These are phyloP conservation scores for Drosophila mettleri DNA, from an alignment of 2,888 invertebrate species.

Conservation along the genomic window DNA sequence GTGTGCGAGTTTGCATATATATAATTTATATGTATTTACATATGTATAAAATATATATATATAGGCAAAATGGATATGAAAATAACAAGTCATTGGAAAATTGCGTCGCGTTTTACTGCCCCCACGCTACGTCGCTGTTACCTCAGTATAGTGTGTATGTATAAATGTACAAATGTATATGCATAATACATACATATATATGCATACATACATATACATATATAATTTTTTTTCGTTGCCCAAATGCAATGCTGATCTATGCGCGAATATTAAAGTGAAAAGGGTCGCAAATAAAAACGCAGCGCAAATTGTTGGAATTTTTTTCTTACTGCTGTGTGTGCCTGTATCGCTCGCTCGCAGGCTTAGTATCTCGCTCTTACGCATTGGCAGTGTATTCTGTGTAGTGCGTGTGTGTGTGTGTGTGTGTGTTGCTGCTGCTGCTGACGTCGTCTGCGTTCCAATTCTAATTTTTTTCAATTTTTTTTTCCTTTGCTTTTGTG, in stretches of 20 bases:
- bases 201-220: constrained; percentile 13
- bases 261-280: constrained; percentile 55
- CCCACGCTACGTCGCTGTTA: constrained; percentile 35
- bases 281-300: constrained; percentile 52
- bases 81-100: constrained; percentile 48
- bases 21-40: background rate
- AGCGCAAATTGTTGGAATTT: constrained; percentile 61
- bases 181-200: constrained; percentile 2
- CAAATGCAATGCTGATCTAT: constrained; percentile 59
- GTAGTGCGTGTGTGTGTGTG: constrained; percentile 37
- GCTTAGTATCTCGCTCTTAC: constrained; percentile 17
- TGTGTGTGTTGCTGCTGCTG: constrained; percentile 41
- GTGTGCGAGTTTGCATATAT: constrained; percentile 3
- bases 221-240: constrained; percentile 30
- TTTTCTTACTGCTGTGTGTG: constrained; percentile 2
- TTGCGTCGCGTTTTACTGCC: constrained; percentile 49
- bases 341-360: constrained; percentile 1
- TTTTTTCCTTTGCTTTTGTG: constrained; percentile 44
- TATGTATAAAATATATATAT: constrained; percentile 1
- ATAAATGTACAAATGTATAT: background rate
- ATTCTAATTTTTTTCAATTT: constrained; percentile 51
- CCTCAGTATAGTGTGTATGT: background rate
- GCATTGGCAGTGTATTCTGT: constrained; percentile 19
- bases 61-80: constrained; percentile 29
- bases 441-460: constrained; percentile 61